Base-by-base conservation (phyloP, 2,888 invertebrate genomes). In the Physocephala rufipes region DNA sequence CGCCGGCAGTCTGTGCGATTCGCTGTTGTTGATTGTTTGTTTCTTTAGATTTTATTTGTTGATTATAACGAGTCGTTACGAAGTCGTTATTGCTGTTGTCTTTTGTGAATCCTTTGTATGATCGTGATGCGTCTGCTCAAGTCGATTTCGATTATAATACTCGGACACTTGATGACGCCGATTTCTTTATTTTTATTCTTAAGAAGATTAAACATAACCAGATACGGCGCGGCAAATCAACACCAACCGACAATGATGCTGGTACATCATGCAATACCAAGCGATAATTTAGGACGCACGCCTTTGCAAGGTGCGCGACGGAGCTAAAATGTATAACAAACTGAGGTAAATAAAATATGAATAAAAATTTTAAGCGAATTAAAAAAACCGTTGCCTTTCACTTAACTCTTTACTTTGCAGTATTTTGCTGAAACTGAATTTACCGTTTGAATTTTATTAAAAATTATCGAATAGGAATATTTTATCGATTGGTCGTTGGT, bases 381-480 rank as follows among this genome's bases (percentile, higher is more conserved):
- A 9, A 36, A 36, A 36, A 7, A 9, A 36, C 36, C 36, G 4
- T 9, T 36, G 36, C 9, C 36, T 36, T 9, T 36, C 36, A 7
- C 36, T 36, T 9, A 7, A n/a, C 5, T 36, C 36, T 36, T 9
- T 36, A 9, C 9, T 9, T 36, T 4, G 4, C 36, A 7, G 36
- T 36, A 4, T 36, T 4, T 9, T 7, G 12, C 24, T 28, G 24
- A 7, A 43, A 43, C 26, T 21, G 43, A 75, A 76, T 72, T 66
- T 77, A 76, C 77, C 76, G 77, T 77, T 77, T 75, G 75, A 74
- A 76, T 77, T 77, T 76, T 74, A 72, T 75, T 75, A 76, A 76
- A n/a, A 73, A 64, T 74, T 76, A 82, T 82, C 78, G 78, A 80
- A 81, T 79, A 78, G 77, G 26, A n/a, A n/a, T n/a, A n/a, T n/a